Percentiles rank a stretch among this genome's conserved stretches.
Evolutionary conservation across 2,113 vertebrate species (phyloP).

Genomic region (Pterocles gutturalis): DNA sequence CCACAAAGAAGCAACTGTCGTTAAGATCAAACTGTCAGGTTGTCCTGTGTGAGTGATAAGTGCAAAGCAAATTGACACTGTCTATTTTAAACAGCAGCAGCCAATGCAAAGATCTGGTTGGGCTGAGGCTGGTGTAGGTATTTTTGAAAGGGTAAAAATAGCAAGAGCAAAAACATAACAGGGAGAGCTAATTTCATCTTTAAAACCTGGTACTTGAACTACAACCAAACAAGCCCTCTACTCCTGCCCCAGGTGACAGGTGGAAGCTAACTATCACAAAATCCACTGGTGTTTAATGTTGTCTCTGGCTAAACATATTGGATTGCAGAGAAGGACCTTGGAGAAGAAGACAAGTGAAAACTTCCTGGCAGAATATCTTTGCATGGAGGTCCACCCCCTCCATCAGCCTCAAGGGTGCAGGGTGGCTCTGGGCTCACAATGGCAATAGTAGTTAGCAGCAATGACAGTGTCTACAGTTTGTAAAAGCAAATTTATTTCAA

Average conservation of each 20-base stretch:
- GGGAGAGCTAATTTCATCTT: background rate
- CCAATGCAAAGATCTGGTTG: background rate
- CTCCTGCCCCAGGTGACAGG: background rate
- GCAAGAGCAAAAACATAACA: background rate
- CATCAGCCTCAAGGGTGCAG: accelerated
- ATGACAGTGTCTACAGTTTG: background rate
- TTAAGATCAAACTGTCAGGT: background rate
- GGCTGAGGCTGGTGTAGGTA: background rate
- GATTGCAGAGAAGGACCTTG: background rate
- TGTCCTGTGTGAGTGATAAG: slow-evolving; percentile 16
- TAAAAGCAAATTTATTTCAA: background rate
- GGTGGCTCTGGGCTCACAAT: background rate
- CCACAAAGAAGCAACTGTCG: background rate
- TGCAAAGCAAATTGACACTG: background rate
- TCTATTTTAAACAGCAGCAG: background rate
- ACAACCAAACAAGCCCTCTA: background rate
- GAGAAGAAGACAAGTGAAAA: background rate
- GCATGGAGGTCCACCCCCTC: background rate
- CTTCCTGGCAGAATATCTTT: background rate
- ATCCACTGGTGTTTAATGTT: background rate
- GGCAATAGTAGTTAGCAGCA: background rate
- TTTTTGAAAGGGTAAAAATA: background rate
- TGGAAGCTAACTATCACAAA: background rate
- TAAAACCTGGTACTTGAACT: background rate
- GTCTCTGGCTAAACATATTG: background rate